These are phyloP conservation scores for Oryctes rhinoceros DNA, from an alignment of 1,140 invertebrate species.

Conservation along the genomic window DNA sequence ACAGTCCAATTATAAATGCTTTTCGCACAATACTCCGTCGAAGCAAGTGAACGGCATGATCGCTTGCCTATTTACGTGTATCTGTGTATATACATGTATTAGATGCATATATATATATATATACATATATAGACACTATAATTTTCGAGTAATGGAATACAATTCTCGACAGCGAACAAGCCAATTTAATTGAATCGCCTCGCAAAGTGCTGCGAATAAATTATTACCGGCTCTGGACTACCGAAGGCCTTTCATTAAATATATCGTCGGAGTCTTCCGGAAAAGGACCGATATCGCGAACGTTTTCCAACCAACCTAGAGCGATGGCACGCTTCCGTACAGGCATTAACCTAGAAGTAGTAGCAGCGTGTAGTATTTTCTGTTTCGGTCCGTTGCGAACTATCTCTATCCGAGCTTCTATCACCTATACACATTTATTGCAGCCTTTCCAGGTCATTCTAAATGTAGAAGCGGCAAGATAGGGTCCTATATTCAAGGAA, in stretches of 20 bases:
- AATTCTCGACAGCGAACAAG: constrained; percentile 45
- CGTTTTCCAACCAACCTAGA: constrained; percentile 18
- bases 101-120: neutral
- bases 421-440: neutral
- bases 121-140: constrained; percentile 38
- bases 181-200: constrained; percentile 46
- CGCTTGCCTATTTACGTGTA: neutral
- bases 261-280: neutral
- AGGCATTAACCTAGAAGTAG: neutral
- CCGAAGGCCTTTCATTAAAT: constrained; percentile 21
- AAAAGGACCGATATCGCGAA: constrained; percentile 35
- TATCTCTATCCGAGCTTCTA: neutral
- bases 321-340: neutral
- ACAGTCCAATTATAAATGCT: neutral
- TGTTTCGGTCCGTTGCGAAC: neutral
- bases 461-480: no score
- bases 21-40: neutral
- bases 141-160: constrained; percentile 41
- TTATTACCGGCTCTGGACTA: constrained; percentile 25
- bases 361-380: neutral
- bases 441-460: no score
- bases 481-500: no score
- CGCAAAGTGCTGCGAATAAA: constrained; percentile 40
- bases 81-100: neutral
- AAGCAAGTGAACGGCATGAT: neutral